Percentiles rank a stretch among this genome's conserved stretches.
Conservation (phyloP, 2,797 vertebrate species). For the Morelia viridis region DNA sequence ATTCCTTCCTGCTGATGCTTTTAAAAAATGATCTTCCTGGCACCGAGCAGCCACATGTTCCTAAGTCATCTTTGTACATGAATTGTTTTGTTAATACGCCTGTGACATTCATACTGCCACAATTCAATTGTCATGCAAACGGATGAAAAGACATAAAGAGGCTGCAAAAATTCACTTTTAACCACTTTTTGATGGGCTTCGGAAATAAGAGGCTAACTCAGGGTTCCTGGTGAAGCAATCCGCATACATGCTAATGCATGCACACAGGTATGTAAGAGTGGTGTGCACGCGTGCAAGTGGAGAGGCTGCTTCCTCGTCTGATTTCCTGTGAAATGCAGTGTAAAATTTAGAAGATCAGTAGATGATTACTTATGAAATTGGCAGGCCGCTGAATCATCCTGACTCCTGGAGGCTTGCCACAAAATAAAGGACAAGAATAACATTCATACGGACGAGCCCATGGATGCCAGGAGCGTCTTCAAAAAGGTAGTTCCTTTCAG, state of each 20-base stretch:
- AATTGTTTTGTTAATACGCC: constrained; percentile 52
- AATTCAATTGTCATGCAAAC: constrained; percentile 57
- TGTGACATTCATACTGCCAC: constrained; percentile 28
- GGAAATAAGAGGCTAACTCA: neutral
- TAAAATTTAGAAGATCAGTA: neutral
- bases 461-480: neutral
- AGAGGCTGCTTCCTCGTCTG: neutral
- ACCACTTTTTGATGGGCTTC: constrained; percentile 39
- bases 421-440: neutral
- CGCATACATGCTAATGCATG: neutral
- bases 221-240: neutral
- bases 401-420: neutral
- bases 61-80: constrained; percentile 55
- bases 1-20: constrained; percentile 60
- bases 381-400: neutral
- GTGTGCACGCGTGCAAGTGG: neutral
- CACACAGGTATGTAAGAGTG: too few species aligned
- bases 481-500: neutral
- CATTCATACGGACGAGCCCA: neutral
- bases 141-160: constrained; percentile 39
- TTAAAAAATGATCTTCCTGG: constrained; percentile 45
- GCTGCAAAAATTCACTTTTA: constrained; percentile 39
- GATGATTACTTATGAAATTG: neutral
- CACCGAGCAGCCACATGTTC: constrained; percentile 47
- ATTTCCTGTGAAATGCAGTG: neutral